These are phyloP conservation scores for Plectropomus leopardus DNA, from an alignment of 2,113 vertebrate species.

Conservation along the genomic window DNA sequence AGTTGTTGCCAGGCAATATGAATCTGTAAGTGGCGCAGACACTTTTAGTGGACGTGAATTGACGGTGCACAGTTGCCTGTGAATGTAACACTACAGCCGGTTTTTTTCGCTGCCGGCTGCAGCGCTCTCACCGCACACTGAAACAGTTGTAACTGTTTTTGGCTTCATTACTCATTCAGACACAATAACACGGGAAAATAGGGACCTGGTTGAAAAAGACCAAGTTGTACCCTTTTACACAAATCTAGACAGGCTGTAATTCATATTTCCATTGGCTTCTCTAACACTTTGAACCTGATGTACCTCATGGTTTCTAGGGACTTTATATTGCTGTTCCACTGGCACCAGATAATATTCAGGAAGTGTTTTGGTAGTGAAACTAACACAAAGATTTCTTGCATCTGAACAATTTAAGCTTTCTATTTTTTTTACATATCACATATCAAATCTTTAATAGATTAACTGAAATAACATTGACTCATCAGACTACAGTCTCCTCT, in stretches of 20 bases:
- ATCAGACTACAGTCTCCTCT: not conserved
- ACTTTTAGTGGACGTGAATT: too few species aligned
- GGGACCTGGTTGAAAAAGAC: too few species aligned
- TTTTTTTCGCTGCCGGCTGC: too few species aligned
- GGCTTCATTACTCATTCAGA: too few species aligned
- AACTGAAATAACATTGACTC: not conserved
- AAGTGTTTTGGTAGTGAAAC: conserved; percentile 11
- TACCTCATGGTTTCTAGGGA: conserved; percentile 27
- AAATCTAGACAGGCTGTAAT: not conserved
- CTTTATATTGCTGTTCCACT: not conserved
- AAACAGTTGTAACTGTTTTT: too few species aligned
- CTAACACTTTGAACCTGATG: conserved; percentile 1
- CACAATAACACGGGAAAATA: too few species aligned
- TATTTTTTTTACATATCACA: conserved; percentile 4
- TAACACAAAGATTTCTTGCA: conserved; percentile 40
- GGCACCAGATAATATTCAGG: conserved; percentile 1
- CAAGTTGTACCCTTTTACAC: not conserved
- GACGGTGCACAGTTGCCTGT: too few species aligned
- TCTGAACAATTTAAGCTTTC: not conserved
- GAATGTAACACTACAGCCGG: too few species aligned
- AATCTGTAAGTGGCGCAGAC: too few species aligned
- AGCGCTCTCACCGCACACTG: too few species aligned
- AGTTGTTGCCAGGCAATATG: too few species aligned
- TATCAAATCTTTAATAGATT: not conserved
- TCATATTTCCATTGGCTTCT: not conserved